A percentile compares a stretch with the other conserved stretches of the same genome.
Evolutionary conservation across 2,797 vertebrate genomes (phyloP).

Genomic region (Danionella dracula): DNA sequence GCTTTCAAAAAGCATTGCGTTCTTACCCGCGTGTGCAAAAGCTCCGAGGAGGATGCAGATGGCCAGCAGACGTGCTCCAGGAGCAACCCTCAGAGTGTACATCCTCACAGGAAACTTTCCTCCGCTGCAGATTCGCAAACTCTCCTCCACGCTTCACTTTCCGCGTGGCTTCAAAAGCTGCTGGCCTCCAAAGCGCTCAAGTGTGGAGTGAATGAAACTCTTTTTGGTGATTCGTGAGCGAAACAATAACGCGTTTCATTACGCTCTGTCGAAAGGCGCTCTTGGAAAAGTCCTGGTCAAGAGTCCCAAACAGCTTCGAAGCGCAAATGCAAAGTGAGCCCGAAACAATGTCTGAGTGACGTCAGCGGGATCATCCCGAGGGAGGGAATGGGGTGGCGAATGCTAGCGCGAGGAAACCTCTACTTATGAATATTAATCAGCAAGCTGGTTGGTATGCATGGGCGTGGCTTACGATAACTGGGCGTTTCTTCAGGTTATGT

Average conservation of each 20-base stretch:
- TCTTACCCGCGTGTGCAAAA: conserved; percentile 59
- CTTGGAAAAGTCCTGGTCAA: conserved; percentile 15
- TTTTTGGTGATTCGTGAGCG: conserved; percentile 21
- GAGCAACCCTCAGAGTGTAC: conserved; percentile 38
- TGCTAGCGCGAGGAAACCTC: neutral
- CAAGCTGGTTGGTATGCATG: no score
- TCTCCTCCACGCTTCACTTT: conserved; percentile 21
- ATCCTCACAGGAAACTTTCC: conserved; percentile 30
- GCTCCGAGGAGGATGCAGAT: conserved; percentile 42
- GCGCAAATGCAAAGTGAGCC: conserved; percentile 18
- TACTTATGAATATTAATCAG: neutral
- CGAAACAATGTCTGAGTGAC: conserved; percentile 44
- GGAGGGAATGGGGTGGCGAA: conserved; percentile 31
- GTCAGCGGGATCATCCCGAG: conserved; percentile 34
- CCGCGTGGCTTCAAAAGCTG: neutral
- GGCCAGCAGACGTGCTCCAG: conserved; percentile 44
- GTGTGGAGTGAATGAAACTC: conserved; percentile 38
- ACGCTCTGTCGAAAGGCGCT: conserved; percentile 27
- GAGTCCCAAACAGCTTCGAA: conserved; percentile 29
- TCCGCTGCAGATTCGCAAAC: conserved; percentile 1
- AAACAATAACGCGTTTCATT: conserved; percentile 53
- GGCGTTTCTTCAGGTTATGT: no score
- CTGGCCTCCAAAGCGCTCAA: conserved; percentile 28
- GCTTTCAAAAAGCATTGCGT: neutral
- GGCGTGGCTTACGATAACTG: no score